Evolutionary conservation across 2,888 invertebrate genomes (phyloP), one percentile per base, ranked within the genome.

Genomic region (Apotomis capreana): DNA sequence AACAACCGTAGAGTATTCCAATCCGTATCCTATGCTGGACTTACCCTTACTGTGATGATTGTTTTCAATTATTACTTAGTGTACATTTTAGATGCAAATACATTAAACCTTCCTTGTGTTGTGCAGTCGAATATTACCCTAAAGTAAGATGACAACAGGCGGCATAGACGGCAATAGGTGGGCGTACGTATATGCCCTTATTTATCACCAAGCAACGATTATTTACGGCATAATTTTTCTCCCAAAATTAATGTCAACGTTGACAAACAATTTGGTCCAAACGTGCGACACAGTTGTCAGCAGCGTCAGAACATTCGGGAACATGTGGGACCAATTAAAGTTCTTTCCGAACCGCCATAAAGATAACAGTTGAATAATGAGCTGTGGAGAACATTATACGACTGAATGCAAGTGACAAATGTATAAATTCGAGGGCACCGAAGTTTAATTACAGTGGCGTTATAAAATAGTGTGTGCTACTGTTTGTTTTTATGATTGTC

Each of bases 261-360:
- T 72, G 72, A 72, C 72, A 72, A 63, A 70, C 62, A 69, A 72
- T 72, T 68, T 54, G 40, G 64, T 65, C 85, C 87, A 87, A 85
- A 84, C 82, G 84, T 86, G 76, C 77, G 78, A 81, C 77, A 81
- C 82, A 82, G 79, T 80, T 85, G 87, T 86, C 88, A 85, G 85
- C 88, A 85, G 82, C 74, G 80, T 76, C 78, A 80, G 82, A 81
- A 82, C 85, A 86, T 85, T 83, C 80, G 81, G 78, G 78, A 87
- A 89, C 91, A 91, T 91, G 89, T 91, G 91, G 89, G 84, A 89
- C 86, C 91, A 91, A 91, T 91, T 91, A 91, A 87, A 90, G 86
- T 87, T 89, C 86, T 90, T 90, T 89, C 87, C 84, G 83, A 83
- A 85, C 87, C 79, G 85, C 88, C 89, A 89, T 90, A 89, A 89